These are phyloP conservation scores for Vespertilio murinus DNA, from an alignment of 2,797 vertebrate species.

Conservation along the genomic window DNA sequence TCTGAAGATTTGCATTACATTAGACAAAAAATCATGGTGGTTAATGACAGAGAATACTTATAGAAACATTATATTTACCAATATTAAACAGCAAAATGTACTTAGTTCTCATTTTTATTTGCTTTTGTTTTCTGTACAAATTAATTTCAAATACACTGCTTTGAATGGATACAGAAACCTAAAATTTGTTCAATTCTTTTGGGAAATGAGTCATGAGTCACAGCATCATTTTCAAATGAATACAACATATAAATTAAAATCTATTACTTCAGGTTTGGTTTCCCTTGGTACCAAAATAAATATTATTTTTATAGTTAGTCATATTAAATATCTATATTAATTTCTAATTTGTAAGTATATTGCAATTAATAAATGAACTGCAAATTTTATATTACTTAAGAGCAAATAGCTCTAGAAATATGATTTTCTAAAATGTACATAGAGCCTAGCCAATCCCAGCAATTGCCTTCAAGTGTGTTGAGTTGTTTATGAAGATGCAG, in stretches of 20 bases:
- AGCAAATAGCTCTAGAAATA: conserved; percentile 44
- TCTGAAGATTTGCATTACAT: not conserved
- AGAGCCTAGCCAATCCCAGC: not conserved
- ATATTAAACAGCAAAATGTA: not conserved
- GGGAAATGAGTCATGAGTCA: not conserved
- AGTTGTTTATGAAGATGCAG: conserved; percentile 41
- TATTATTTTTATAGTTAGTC: not conserved
- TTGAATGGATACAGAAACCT: not conserved
- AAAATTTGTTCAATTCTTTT: not conserved
- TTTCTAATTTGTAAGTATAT: conserved; percentile 27
- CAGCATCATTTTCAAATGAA: conserved; percentile 12
- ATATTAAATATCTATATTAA: conserved; percentile 40
- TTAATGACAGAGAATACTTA: not conserved
- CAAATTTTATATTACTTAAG: conserved; percentile 29
- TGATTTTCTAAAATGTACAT: conserved; percentile 24
- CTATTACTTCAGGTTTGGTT: not conserved
- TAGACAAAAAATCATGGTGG: not conserved
- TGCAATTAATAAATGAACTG: conserved; percentile 28
- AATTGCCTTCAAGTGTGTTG: not conserved
- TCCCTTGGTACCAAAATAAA: conserved; percentile 10
- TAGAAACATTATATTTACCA: not conserved
- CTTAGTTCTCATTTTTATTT: not conserved
- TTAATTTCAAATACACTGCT: not conserved
- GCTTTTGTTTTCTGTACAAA: conserved; percentile 23
- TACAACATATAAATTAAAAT: conserved; percentile 61